Evolutionary conservation across 1,140 invertebrate species (phyloP), one percentile per base, ranked within the genome.

Genomic region (Lepidurus apus): DNA sequence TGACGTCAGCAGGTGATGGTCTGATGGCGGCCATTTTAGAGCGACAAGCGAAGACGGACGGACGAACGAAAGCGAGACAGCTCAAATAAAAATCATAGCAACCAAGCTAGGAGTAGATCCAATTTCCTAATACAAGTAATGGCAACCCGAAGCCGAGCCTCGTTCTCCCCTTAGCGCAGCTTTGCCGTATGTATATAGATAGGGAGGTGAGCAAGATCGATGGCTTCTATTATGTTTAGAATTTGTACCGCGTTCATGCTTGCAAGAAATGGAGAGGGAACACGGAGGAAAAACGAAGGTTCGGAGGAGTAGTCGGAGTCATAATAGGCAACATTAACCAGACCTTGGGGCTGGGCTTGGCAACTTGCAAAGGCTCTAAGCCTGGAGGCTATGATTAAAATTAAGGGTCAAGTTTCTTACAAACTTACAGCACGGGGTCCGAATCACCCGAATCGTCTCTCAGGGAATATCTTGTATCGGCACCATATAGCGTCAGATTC

Each of bases 301-400:
- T 21, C 6, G 13, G 53, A 65, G 53, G 4, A 34, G 34, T 34
- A 65, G 53, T 65, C 1, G 53, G 53, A 21, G 21, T 65, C 13
- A 65, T 65, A 65, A 65, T 65, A 65, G 53, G n/a, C 53, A 65
- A 65, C 53, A 65, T 65, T 65, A 65, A 65, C 53, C 53, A 65
- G 53, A 65, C 21, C 17, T 21, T n/a, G 53, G 6, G 53, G 53
- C 53, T 65, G 53, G 6, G 53, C 17, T 21, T 65, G 17, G 53
- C 53, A 65, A 65, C 17, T 17, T 65, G 53, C 53, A 7, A 7
- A 9, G 53, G 17, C 53, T n/a, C 53, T n/a, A 65, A 21, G 17
- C 21, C 53, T 34, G 4, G 34, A 17, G 53, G 6, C 8, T 9
- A 65, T 21, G 53, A 65, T 65, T 65, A 65, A 21, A 65, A 65